A percentile compares a stretch with the other conserved stretches of the same genome.
phyloP scores from a whole-genome alignment of 2,888 invertebrate species.

The Hartigia nigra region DNA sequence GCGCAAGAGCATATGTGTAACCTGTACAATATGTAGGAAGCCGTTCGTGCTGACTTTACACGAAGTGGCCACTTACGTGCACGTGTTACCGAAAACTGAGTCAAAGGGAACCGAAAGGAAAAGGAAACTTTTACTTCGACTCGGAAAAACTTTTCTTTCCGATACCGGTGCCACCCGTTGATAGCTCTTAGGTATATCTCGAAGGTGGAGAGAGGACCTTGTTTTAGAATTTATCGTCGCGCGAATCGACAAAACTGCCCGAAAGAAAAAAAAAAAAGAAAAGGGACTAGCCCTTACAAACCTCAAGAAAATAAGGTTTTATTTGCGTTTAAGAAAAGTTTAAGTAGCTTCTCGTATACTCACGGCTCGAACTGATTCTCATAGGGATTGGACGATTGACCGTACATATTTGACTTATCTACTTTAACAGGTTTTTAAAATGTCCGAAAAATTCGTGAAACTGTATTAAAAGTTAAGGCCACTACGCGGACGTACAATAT shows the following conservation, averaged over 20 bases:
- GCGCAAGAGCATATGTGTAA: not conserved
- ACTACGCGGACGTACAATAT: not conserved
- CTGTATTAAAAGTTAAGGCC: not conserved
- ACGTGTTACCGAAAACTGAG: conserved; percentile 33
- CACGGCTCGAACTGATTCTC: not conserved
- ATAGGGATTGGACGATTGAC: not conserved
- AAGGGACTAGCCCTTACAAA: not conserved
- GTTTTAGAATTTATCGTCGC: conserved; percentile 4
- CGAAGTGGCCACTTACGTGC: conserved; percentile 46
- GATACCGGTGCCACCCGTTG: not conserved
- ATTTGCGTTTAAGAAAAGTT: not conserved
- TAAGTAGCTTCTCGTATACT: not conserved
- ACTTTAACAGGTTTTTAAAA: not conserved
- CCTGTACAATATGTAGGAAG: conserved; percentile 5
- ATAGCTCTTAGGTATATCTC: not conserved
- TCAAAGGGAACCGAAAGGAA: conserved; percentile 6
- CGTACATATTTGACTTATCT: too few relatives aligned
- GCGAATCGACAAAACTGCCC: not conserved
- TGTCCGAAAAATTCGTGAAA: not conserved
- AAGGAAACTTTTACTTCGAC: conserved; percentile 9
- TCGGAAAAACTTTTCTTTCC: conserved; percentile 2
- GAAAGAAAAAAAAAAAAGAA: conserved; percentile 6
- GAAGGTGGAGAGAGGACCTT: not conserved
- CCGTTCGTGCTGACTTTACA: conserved; percentile 34
- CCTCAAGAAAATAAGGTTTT: not conserved